phyloP scores from a whole-genome alignment of 2,113 vertebrate species.

The Cephalopholis sonnerati region DNA sequence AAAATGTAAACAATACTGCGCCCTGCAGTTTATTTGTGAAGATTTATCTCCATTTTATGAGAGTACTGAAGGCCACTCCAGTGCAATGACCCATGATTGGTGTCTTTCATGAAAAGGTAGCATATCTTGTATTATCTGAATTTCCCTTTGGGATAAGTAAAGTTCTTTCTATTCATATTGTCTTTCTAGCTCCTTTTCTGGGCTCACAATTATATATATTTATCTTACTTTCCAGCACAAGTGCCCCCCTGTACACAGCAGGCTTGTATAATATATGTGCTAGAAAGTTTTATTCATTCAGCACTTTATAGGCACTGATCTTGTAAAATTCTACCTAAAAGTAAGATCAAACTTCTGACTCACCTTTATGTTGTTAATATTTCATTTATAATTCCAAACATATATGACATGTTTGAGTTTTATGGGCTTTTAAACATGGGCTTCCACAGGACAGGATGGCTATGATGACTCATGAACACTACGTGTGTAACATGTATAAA shows the following conservation, averaged over 20 bases:
- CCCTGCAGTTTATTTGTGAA: neutral
- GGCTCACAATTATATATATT: neutral
- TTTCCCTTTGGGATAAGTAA: too few species aligned
- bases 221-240: neutral
- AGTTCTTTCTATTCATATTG: too few species aligned
- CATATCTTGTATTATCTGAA: neutral
- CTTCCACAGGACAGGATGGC: neutral
- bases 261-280: neutral
- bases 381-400: too few species aligned
- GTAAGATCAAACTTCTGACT: neutral
- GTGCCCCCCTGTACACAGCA: neutral
- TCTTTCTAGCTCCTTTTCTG: neutral
- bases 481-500: constrained; percentile 39
- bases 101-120: neutral
- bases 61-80: neutral
- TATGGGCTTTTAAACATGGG: neutral
- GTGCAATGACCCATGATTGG: neutral
- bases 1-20: neutral
- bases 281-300: neutral
- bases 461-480: constrained; percentile 49
- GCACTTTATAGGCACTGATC: neutral
- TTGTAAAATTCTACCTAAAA: neutral
- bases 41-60: neutral
- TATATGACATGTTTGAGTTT: neutral
- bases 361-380: too few species aligned